These are phyloP conservation scores for Furcula furcula DNA, from an alignment of 2,888 invertebrate genomes.

Conservation along the genomic window DNA sequence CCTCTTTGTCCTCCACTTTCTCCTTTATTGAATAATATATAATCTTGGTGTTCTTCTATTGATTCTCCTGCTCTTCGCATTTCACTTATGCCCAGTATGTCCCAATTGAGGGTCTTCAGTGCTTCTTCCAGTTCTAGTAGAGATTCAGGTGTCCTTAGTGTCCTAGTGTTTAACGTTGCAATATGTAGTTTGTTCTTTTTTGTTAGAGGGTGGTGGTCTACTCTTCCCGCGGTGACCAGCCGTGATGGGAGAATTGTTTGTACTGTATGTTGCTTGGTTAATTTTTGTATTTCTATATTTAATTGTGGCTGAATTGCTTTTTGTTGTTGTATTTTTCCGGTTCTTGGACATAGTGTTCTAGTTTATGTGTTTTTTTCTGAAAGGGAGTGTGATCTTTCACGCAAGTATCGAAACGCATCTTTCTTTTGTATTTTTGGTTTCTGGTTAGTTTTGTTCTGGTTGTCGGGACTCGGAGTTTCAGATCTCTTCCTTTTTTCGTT, in stretches of 20 bases:
- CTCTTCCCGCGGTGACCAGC: neutral
- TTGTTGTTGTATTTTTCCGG: neutral
- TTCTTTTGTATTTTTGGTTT: neutral
- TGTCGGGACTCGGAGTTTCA: constrained; percentile 1
- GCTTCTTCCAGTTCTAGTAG: constrained; percentile 4
- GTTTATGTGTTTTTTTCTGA: constrained; percentile 1
- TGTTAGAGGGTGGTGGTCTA: neutral
- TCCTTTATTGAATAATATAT: neutral
- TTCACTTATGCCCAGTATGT: neutral
- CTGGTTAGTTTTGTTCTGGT: neutral
- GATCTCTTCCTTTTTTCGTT: constrained; percentile 3
- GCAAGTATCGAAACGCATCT: constrained; percentile 3
- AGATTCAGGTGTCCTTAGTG: constrained; percentile 1
- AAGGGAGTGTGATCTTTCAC: neutral
- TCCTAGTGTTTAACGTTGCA: neutral
- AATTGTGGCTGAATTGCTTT: too few species aligned
- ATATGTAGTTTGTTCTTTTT: neutral
- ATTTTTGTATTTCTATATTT: too few species aligned
- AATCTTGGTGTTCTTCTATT: neutral
- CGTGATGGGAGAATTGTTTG: neutral
- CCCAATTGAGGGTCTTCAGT: constrained; percentile 3
- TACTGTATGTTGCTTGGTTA: too few species aligned
- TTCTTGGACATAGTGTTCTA: neutral
- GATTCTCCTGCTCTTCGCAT: constrained; percentile 2
- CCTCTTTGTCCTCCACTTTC: neutral